A percentile compares a stretch with the other conserved stretches of the same genome.
Conservation (phyloP, 2,113 vertebrate genomes). For the Sialia sialis region DNA sequence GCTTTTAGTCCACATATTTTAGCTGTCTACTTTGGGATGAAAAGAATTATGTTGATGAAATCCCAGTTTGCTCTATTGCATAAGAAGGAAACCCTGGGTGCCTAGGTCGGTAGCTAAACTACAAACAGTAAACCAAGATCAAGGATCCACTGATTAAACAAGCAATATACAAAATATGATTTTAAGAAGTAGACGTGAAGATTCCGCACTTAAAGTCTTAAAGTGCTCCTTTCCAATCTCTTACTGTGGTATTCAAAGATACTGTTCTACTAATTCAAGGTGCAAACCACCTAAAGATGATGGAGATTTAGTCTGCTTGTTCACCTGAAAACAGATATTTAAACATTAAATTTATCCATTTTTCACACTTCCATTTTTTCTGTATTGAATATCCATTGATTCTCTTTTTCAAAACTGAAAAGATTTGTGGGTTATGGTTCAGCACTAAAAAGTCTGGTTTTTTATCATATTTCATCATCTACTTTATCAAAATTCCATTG, state of each 20-base stretch:
- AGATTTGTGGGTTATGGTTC: accelerated
- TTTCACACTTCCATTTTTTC: neutral
- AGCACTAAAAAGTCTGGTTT: neutral
- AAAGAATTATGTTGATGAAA: neutral
- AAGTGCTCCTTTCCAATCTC: neutral
- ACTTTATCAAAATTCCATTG: neutral
- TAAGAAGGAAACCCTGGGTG: accelerated
- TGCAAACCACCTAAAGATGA: neutral
- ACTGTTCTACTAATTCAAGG: neutral
- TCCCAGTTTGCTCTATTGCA: neutral
- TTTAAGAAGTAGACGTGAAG: neutral
- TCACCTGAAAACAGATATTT: neutral
- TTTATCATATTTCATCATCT: neutral
- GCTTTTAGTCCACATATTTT: neutral
- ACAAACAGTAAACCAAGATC: neutral
- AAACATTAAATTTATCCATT: neutral
- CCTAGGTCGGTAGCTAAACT: neutral
- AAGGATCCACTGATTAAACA: neutral
- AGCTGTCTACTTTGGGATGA: neutral
- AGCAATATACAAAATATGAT: neutral
- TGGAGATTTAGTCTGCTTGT: neutral
- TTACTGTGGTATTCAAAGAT: neutral
- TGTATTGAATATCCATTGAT: neutral
- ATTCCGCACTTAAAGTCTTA: neutral
- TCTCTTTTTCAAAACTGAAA: neutral